Conservation (phyloP, 2,888 invertebrate species). For the Plagodis pulveraria region DNA sequence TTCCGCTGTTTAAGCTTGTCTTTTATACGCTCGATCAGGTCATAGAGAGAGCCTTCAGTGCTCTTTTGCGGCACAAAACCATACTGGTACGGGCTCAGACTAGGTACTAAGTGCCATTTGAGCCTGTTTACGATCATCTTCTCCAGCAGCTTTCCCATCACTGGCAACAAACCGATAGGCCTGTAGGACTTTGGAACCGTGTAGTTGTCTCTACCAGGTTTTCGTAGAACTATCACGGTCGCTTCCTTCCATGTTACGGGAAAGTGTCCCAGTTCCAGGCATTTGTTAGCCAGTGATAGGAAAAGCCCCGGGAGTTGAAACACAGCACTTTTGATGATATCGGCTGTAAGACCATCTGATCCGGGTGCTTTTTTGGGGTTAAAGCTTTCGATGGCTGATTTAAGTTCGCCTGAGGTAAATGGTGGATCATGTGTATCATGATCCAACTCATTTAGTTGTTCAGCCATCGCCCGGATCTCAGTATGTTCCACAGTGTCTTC, state of each 20-base stretch:
- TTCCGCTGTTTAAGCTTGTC: constrained; percentile 13
- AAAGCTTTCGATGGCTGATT: neutral
- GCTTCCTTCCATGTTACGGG: constrained; percentile 7
- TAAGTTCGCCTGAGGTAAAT: too few relatives aligned
- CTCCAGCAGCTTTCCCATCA: constrained; percentile 21
- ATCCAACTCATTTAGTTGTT: too few relatives aligned
- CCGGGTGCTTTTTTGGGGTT: constrained; percentile 8
- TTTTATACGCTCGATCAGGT: constrained; percentile 9
- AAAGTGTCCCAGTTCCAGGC: constrained; percentile 1
- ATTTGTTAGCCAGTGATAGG: constrained; percentile 3
- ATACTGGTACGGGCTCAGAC: constrained; percentile 22
- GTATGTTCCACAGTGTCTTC: too few relatives aligned
- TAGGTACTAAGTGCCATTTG: constrained; percentile 23
- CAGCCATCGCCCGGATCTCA: too few relatives aligned
- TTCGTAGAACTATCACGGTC: constrained; percentile 1
- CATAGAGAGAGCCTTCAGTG: constrained; percentile 36
- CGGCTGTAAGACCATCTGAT: constrained; percentile 6
- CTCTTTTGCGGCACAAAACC: constrained; percentile 34
- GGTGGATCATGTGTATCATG: too few relatives aligned
- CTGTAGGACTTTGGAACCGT: constrained; percentile 2
- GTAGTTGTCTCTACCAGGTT: constrained; percentile 1
- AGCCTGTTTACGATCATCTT: constrained; percentile 28
- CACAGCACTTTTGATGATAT: neutral
- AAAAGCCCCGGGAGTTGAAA: neutral
- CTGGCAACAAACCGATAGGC: constrained; percentile 10